phyloP scores from a whole-genome alignment of 2,113 vertebrate genomes.

The mouse (Mus musculus) region GRCm39 chr13:113133001-113133500 shows the following conservation, averaged over 20 bases:
- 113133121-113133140: fast-evolving
- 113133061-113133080: neutral
- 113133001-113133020: neutral
- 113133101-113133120: neutral
- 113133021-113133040: neutral
- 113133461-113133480: neutral
- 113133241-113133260: constrained; percentile 83
- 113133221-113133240: constrained; percentile 42
- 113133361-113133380: constrained; percentile 77
- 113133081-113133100: neutral
- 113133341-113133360: neutral
- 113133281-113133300: neutral
- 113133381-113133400: constrained; percentile 79
- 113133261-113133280: fast-evolving
- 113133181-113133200: fast-evolving
- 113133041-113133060: neutral
- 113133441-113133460: constrained; percentile 89
- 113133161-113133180: neutral
- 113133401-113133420: constrained; percentile 89
- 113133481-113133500: neutral
- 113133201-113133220: constrained; percentile 34
- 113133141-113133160: fast-evolving
- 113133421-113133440: constrained; percentile 88
- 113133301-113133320: neutral
- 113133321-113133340: neutral